Base-by-base conservation (phyloP, 1,140 invertebrate species). In the Diprion similis region DNA sequence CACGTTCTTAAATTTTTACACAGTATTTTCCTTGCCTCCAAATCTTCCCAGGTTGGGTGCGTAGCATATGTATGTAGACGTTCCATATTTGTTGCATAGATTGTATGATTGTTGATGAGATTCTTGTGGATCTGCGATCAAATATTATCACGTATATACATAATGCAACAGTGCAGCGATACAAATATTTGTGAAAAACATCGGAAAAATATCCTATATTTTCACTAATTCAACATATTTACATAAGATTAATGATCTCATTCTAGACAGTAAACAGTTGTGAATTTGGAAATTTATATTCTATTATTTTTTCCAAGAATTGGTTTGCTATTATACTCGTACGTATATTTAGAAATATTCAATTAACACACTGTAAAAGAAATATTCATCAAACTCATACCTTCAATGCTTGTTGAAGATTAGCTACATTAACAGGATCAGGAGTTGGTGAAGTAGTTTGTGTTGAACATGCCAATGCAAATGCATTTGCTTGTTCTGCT, bases 11-110 rank as follows among this genome's bases (percentile, higher is more conserved):
- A 70, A 70, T 46, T 70, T 8, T 78, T 80, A 48, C 70, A 81
- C 19, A 84, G 77, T 68, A 86, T 68, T 51, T 81, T 84, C 72
- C 80, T 84, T 8, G 80, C 82, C 73, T 87, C 84, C 46, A 87
- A 77, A 73, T 87, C 86, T 76, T 88, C 86, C 86, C 84, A 87
- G 10, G 87, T 86, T 73, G 82, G 80, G 81, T 88, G 87, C 19
- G 86, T 87, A 18, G 82, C 80, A 71, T 86, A 87, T 2, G 83
- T 87, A 72, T 86, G 85, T 19, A 87, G 76, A 71, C 87, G 79
- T 77, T 88, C 87, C 83, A 87, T 84, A 73, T 87, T 88, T 8
- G 87, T 88, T 59, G 86, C 87, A 78, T 87, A 88, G 65, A 87
- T 83, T 17, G 86, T 87, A 48, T 88, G 86, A 73, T 87, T 88